phyloP scores from a whole-genome alignment of 2,113 vertebrate genomes.

The Pituophis catenifer region DNA sequence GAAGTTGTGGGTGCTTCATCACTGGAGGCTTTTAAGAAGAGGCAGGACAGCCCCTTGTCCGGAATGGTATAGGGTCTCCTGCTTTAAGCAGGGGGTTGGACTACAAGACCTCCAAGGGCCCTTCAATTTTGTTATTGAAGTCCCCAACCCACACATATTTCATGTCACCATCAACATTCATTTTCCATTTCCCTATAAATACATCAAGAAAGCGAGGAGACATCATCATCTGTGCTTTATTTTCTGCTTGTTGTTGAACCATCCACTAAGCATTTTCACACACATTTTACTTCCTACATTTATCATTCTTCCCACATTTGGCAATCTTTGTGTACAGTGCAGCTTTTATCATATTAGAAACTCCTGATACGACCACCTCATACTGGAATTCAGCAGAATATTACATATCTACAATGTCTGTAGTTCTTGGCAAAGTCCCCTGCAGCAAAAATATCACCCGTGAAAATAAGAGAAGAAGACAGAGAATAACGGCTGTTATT shows the following conservation, averaged over 20 bases:
- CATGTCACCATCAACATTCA: background rate
- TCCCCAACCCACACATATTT: background rate
- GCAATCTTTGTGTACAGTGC: background rate
- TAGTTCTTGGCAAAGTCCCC: background rate
- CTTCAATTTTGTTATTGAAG: background rate
- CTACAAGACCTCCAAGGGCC: no score
- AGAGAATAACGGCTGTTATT: background rate
- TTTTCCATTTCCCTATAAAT: background rate
- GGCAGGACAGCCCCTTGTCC: background rate
- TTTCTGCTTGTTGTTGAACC: background rate
- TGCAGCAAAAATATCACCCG: constrained; percentile 1
- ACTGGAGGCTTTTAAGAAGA: background rate
- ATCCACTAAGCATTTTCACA: background rate
- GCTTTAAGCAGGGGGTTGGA: no score
- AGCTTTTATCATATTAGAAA: background rate
- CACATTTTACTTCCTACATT: background rate
- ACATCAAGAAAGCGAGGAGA: background rate
- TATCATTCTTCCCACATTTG: background rate
- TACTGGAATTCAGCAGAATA: background rate
- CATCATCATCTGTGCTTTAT: background rate
- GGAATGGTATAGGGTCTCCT: no score
- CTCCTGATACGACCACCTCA: background rate
- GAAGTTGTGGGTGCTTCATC: background rate
- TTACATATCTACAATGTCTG: background rate
- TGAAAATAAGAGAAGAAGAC: background rate